These are phyloP conservation scores for Eucidaris tribuloides DNA, from an alignment of 35 echinoderm and acorn worm species.

Conservation along the genomic window DNA sequence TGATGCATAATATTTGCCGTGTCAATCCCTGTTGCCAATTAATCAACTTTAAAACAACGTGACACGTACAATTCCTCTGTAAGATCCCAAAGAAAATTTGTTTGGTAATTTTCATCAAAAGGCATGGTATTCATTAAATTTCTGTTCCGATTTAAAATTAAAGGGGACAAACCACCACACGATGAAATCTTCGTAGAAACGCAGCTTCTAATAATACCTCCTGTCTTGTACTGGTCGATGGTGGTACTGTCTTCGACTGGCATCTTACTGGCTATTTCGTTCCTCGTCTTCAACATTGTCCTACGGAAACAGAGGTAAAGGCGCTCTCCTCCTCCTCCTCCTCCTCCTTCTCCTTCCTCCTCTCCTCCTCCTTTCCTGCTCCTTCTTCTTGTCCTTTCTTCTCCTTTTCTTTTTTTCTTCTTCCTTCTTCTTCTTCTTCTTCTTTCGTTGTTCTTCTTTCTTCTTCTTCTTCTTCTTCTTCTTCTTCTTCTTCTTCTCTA, in stretches of 20 bases:
- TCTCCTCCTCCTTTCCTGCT: background rate
- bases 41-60: too few species aligned
- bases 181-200: slow-evolving; percentile 46
- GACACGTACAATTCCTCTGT: too few species aligned
- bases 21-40: too few species aligned
- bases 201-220: slow-evolving; percentile 28
- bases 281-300: slow-evolving; percentile 58
- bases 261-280: slow-evolving; percentile 29
- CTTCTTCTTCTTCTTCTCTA: background rate
- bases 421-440: too few species aligned
- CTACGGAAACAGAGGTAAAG: slow-evolving; percentile 34
- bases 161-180: slow-evolving; percentile 36
- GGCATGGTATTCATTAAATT: too few species aligned
- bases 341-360: background rate
- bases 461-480: background rate
- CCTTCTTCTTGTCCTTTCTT: background rate
- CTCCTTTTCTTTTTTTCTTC: too few species aligned
- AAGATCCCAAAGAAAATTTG: too few species aligned
- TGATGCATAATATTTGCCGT: too few species aligned
- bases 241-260: slow-evolving; percentile 22
- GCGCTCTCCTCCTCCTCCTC: background rate
- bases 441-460: too few species aligned
- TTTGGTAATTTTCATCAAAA: too few species aligned
- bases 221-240: slow-evolving; percentile 10
- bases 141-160: too few species aligned